These are phyloP conservation scores for Rutilus rutilus DNA, from an alignment of 2,113 vertebrate species.

Conservation along the genomic window DNA sequence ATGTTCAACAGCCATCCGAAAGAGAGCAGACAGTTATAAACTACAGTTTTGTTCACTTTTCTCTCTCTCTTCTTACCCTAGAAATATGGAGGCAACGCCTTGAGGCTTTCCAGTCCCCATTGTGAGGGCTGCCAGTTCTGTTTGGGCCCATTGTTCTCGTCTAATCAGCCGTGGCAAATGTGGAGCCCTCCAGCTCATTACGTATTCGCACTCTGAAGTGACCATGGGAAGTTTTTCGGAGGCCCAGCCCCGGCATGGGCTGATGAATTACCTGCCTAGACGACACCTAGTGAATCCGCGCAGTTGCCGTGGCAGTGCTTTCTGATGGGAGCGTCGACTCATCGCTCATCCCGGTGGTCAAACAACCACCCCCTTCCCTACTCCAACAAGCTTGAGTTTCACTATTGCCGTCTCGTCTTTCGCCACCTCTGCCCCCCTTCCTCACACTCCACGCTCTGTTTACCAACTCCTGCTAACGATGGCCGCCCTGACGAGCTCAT, in stretches of 20 bases:
- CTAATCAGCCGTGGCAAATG: constrained; percentile 91
- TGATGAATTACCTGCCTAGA: constrained; percentile 75
- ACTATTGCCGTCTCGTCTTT: constrained; percentile 41
- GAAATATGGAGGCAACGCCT: constrained; percentile 83
- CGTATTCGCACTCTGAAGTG: constrained; percentile 82
- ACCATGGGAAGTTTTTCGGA: constrained; percentile 86
- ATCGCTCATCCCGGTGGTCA: constrained; percentile 29
- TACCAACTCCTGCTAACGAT: constrained; percentile 48
- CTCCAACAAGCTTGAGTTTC: constrained; percentile 48
- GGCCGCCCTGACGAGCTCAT: constrained; percentile 29
- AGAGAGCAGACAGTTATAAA: background rate
- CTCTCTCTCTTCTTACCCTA: constrained; percentile 37
- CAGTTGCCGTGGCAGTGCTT: constrained; percentile 29
- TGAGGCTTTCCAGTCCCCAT: constrained; percentile 84
- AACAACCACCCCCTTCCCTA: constrained; percentile 10
- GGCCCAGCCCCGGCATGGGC: constrained; percentile 58
- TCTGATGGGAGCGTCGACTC: constrained; percentile 13
- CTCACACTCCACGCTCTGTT: constrained; percentile 46
- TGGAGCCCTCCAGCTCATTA: constrained; percentile 84
- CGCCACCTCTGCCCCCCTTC: constrained; percentile 35
- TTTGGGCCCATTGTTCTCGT: constrained; percentile 88
- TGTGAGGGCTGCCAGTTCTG: constrained; percentile 80
- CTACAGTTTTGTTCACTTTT: constrained; percentile 43
- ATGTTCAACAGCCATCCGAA: background rate
- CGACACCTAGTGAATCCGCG: constrained; percentile 39